Conservation (phyloP, 2,888 invertebrate species). For the Copidosoma aretas region DNA sequence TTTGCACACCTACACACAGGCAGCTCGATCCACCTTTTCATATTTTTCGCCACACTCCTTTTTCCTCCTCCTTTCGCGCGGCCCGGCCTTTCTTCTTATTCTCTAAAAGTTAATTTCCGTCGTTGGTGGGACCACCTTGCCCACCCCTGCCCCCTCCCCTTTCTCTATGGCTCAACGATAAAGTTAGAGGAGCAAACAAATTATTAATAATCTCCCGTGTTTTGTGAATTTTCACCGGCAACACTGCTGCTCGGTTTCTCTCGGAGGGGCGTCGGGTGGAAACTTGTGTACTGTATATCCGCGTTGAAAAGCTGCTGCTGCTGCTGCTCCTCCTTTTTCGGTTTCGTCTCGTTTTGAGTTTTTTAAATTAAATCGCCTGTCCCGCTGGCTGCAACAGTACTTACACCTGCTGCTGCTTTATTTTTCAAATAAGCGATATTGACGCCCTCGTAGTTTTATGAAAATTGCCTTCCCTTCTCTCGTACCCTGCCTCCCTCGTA, state of each 20-base stretch:
- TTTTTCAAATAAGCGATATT: no score
- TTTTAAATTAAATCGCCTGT: neutral
- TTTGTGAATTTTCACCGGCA: conserved; percentile 14
- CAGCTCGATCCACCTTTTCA: conserved; percentile 21
- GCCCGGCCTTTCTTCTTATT: conserved; percentile 12
- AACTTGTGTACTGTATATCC: neutral
- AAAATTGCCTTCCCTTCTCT: no score
- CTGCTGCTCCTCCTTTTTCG: neutral
- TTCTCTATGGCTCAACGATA: conserved; percentile 3
- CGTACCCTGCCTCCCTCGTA: no score
- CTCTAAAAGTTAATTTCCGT: conserved; percentile 30
- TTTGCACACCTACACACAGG: neutral
- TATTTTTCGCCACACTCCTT: conserved; percentile 12
- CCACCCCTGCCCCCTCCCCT: no score
- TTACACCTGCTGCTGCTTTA: no score
- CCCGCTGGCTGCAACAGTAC: no score
- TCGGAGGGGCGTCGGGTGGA: neutral
- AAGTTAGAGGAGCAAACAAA: conserved; percentile 24
- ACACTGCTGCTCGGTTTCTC: no score
- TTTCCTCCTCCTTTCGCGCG: neutral
- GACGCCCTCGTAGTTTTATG: no score
- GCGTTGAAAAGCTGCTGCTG: neutral
- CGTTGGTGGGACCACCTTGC: neutral
- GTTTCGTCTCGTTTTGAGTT: neutral
- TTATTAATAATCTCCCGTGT: conserved; percentile 32